Percentiles rank a stretch among this genome's conserved stretches.
phyloP scores from a whole-genome alignment of 2,888 invertebrate genomes.

The Microdon myrmicae region DNA sequence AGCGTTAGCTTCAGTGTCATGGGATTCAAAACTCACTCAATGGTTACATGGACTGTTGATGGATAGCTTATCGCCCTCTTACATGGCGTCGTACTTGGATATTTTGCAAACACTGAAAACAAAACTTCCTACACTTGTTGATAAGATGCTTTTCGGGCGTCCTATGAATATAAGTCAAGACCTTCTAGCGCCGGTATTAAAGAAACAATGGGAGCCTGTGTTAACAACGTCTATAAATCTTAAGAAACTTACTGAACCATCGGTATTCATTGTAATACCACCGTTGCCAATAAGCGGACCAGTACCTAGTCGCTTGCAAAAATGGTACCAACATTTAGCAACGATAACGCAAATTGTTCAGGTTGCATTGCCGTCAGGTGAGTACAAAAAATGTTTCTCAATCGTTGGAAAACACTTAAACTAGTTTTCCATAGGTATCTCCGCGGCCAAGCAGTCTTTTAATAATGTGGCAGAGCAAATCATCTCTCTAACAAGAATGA shows the following conservation, averaged over 20 bases:
- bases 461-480: slow-evolving; percentile 72
- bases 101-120: slow-evolving; percentile 78
- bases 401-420: neutral
- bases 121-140: slow-evolving; percentile 78
- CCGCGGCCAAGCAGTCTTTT: slow-evolving; percentile 61
- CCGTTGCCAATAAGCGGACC: slow-evolving; percentile 68
- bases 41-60: slow-evolving; percentile 81
- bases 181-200: slow-evolving; percentile 72
- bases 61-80: slow-evolving; percentile 74
- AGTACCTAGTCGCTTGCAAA: slow-evolving; percentile 71
- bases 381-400: slow-evolving; percentile 19
- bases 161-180: slow-evolving; percentile 72
- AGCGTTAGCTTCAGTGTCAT: slow-evolving; percentile 75
- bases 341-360: slow-evolving; percentile 76
- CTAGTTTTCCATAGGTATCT: slow-evolving; percentile 57
- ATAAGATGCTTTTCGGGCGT: slow-evolving; percentile 76
- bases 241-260: slow-evolving; percentile 77
- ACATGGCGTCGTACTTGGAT: slow-evolving; percentile 80
- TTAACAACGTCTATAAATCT: slow-evolving; percentile 70
- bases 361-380: slow-evolving; percentile 61
- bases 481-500: slow-evolving; percentile 74
- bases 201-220: slow-evolving; percentile 79
- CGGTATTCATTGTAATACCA: slow-evolving; percentile 74
- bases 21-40: slow-evolving; percentile 78
- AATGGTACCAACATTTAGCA: slow-evolving; percentile 77